Percentiles rank a stretch among this genome's conserved stretches.
phyloP scores from a whole-genome alignment of 2,797 vertebrate species.

The Bradypodion ventrale region DNA sequence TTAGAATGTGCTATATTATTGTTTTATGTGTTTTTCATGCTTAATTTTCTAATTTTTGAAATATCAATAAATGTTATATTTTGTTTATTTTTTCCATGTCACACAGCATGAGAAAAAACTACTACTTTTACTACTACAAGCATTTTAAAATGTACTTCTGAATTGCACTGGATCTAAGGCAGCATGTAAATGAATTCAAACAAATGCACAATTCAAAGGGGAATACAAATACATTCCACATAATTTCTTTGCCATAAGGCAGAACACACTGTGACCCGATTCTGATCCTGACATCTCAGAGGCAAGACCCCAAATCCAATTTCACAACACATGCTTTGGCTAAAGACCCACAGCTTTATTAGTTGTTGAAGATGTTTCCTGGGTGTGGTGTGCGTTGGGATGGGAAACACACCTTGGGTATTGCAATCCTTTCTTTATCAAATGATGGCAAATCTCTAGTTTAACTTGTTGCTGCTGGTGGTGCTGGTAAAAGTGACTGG shows the following conservation, averaged over 20 bases:
- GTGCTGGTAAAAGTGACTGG: background rate
- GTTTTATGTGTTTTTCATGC: too few species aligned
- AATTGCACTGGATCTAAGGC: too few species aligned
- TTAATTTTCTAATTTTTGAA: too few species aligned
- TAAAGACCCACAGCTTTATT: slow-evolving; percentile 40
- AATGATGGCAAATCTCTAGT: slow-evolving; percentile 1
- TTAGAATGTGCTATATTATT: too few species aligned
- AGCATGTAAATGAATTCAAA: too few species aligned
- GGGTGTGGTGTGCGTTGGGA: background rate
- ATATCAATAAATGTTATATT: too few species aligned
- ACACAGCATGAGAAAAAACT: too few species aligned
- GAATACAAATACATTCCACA: background rate
- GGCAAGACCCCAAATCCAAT: background rate
- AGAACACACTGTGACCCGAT: background rate
- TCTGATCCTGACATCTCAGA: background rate
- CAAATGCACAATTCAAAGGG: too few species aligned
- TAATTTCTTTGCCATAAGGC: background rate
- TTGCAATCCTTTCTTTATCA: slow-evolving; percentile 4
- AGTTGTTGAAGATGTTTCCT: slow-evolving; percentile 17
- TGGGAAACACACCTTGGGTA: background rate
- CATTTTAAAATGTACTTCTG: too few species aligned
- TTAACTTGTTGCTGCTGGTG: background rate
- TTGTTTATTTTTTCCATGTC: too few species aligned
- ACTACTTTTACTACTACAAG: too few species aligned
- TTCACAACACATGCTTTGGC: slow-evolving; percentile 9